phyloP scores from a whole-genome alignment of 2,113 vertebrate species.

The Larimichthys polyactis region DNA sequence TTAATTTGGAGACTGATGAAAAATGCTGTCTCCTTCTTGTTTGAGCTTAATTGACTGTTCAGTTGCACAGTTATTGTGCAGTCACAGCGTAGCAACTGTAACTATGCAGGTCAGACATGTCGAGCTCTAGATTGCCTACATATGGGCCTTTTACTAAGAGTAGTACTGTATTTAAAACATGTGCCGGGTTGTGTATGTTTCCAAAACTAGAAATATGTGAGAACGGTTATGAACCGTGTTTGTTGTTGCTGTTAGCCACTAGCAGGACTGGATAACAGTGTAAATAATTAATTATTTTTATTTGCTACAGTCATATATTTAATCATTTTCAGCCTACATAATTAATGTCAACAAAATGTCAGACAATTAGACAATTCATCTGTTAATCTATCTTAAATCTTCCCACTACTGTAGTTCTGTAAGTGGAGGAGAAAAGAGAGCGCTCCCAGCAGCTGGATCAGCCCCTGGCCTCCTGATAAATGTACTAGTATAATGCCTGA shows the following conservation, averaged over 20 bases:
- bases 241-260: not conserved
- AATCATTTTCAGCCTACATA: too few relatives aligned
- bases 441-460: too few relatives aligned
- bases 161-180: not conserved
- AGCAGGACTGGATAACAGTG: not conserved
- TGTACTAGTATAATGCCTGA: too few relatives aligned
- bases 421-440: too few relatives aligned
- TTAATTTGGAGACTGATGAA: conserved; percentile 1
- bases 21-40: not conserved
- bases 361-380: too few relatives aligned
- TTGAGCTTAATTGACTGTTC: not conserved
- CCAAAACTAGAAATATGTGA: not conserved
- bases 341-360: too few relatives aligned
- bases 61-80: not conserved
- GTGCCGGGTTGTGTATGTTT: not conserved
- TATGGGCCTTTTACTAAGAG: not conserved
- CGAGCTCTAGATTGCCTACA: not conserved
- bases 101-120: not conserved
- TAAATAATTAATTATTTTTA: too few relatives aligned
- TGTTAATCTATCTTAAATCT: too few relatives aligned
- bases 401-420: too few relatives aligned
- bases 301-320: too few relatives aligned
- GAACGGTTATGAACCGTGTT: not conserved
- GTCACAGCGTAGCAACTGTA: conserved; percentile 1
- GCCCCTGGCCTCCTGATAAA: too few relatives aligned